Conservation (phyloP, 2,797 vertebrate genomes). For the Lateolabrax maculatus region DNA sequence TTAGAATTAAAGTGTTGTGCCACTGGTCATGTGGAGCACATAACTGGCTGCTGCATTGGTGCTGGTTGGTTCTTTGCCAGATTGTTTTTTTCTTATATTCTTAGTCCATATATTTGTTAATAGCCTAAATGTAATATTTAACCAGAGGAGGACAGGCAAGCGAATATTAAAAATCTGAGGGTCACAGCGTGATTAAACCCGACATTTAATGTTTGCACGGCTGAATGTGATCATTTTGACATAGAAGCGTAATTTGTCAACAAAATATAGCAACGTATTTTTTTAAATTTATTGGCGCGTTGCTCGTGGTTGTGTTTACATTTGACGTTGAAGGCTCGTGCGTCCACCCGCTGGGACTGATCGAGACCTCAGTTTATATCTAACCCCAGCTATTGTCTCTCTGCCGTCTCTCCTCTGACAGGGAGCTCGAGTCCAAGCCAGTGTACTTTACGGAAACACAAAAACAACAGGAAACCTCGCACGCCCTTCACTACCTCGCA, state of each 20-base stretch:
- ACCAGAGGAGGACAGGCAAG: no score
- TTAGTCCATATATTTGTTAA: background rate
- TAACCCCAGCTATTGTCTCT: conserved; percentile 7
- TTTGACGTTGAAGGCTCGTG: background rate
- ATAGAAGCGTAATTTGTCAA: background rate
- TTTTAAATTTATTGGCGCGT: background rate
- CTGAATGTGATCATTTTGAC: background rate
- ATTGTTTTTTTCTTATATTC: background rate
- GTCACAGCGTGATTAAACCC: background rate
- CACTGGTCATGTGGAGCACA: background rate
- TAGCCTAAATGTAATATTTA: conserved; percentile 3
- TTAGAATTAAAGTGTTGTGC: background rate
- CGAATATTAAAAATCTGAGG: background rate
- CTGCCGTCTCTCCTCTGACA: conserved; percentile 47
- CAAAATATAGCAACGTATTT: background rate
- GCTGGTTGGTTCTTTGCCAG: background rate
- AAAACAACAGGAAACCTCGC: conserved; percentile 91
- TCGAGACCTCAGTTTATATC: background rate
- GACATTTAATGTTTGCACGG: background rate
- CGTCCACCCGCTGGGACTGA: background rate
- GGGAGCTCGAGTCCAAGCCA: conserved; percentile 86
- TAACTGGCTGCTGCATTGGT: background rate
- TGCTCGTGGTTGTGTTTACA: conserved; percentile 3
- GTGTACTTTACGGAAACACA: conserved; percentile 90
- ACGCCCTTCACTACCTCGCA: conserved; percentile 92